Percentiles rank a stretch among this genome's conserved stretches.
These are phyloP conservation scores for Rapana venosa DNA, from an alignment of 2,888 invertebrate species.

Conservation along the genomic window DNA sequence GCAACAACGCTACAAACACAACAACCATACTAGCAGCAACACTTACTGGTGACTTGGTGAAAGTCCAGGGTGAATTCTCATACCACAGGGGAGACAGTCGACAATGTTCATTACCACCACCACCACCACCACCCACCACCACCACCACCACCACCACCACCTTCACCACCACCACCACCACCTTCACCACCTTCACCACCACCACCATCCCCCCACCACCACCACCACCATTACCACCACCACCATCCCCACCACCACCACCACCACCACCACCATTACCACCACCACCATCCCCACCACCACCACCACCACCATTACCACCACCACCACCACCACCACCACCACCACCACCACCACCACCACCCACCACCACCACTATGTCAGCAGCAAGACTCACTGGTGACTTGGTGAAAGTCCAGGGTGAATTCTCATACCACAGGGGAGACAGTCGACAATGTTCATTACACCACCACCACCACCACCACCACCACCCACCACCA, in stretches of 20 bases:
- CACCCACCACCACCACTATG: not conserved
- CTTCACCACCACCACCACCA: no score
- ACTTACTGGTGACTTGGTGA: conserved; percentile 53
- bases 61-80: conserved; percentile 55
- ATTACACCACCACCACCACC: conserved; percentile 53
- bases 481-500: conserved; percentile 42
- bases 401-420: conserved; percentile 55
- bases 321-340: no score
- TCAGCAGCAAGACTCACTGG: conserved; percentile 45
- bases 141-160: no score
- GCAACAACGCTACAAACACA: not conserved
- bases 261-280: no score
- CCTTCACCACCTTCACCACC: no score
- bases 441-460: conserved; percentile 56
- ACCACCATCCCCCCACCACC: no score
- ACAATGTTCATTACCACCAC: conserved; percentile 49
- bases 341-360: not conserved
- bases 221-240: no score
- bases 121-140: not conserved
- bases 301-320: no score
- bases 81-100: conserved; percentile 50
- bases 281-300: no score
- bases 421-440: conserved; percentile 55
- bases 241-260: no score
- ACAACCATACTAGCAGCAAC: not conserved